Evolutionary conservation across 2,797 vertebrate genomes (phyloP), one percentile per base, ranked within the genome.

Genomic region (Melanotaenia parkinsoni): DNA sequence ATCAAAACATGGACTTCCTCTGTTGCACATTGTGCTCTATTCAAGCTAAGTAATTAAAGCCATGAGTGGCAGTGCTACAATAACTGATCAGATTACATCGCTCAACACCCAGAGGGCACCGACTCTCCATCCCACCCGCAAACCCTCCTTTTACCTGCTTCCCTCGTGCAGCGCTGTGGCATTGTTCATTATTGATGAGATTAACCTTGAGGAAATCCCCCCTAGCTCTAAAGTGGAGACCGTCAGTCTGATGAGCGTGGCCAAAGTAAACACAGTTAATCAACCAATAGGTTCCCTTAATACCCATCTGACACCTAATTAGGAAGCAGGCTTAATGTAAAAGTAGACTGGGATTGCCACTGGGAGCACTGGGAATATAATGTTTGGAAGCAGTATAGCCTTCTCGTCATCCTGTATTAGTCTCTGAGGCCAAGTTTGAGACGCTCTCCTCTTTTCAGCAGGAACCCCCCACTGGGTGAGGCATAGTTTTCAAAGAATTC

Each of bases 231-330:
- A 38, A 67, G 74, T 82, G 86, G 91, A 91, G 91, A 79, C 92
- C 72, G 85, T 87, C 85, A 80, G 93, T 93, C 93, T 92, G 83
- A 86, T n/a, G 16, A 78, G 77, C 10, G 58, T 56, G 26, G 88
- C 90, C 89, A 91, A 93, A 85, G 84, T 84, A 93, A 94, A 93
- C 90, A 90, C 61, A 14, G 72, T 80, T 83, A 91, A 92, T 88
- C 84, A 86, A 86, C 79, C 75, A 78, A 75, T 83, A 70, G 56
- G 77, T 77, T 58, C 11, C 64, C 76, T 30, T 66, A 28, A 13
- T 82, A 71, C 63, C 76, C 59, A 57, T 59, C 40, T 80, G 80
- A 84, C 83, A 89, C 86, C 63, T 79, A 35, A 86, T 58, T 67
- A 66, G 66, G 50, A 71, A 67, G 51, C 72, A n/a, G 67, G 54